Base-by-base conservation (phyloP, 2,113 vertebrate species). In the Procavia capensis region DNA sequence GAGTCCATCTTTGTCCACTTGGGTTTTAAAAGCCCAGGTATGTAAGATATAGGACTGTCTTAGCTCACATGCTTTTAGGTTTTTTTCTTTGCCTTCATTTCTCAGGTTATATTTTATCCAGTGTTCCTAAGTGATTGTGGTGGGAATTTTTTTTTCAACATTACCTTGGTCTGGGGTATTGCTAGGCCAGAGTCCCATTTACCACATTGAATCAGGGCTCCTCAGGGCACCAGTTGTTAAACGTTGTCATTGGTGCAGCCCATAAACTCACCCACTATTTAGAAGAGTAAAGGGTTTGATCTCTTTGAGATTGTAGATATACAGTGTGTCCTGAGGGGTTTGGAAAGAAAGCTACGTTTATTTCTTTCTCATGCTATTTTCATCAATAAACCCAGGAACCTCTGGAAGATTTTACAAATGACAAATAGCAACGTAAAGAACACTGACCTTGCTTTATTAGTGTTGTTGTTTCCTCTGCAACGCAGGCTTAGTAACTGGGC, bases 261-360 rank as follows among this genome's bases (percentile, higher is more conserved):
- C 68, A n/a, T 68, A n/a, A 39, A 31, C n/a, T 87, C 63, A 54
- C 19, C 57, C 43, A 31, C 29, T 43, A 36, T 68, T 68, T 80
- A 81, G 68, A 78, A 85, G 13, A 76, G 20, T 50, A 50, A n/a
- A 41, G 74, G 47, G 31, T 85, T 36, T 79, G 50, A 79, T 57
- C 20, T 54, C 63, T 14, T 41, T 24, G 45, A 90, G 54, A 84
- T 1, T 39, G 3, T 50, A 63, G 57, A 41, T 9, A 19, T 9
- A 11, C 17, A 31, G 39, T 57, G 6, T 47, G 10, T 79, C 36
- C 47, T 19, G 25, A 64, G 36, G 54, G 70, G 24, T 29, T n/a
- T 70, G 47, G 76, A 80, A 75, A 78, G 86, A 96, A 94, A 83
- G 36, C 79, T 66, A 4, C 54, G 39, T 91, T 87, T 88, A 79